phyloP scores from a whole-genome alignment of 1,140 invertebrate genomes.

The Zelostemma sp. region DNA sequence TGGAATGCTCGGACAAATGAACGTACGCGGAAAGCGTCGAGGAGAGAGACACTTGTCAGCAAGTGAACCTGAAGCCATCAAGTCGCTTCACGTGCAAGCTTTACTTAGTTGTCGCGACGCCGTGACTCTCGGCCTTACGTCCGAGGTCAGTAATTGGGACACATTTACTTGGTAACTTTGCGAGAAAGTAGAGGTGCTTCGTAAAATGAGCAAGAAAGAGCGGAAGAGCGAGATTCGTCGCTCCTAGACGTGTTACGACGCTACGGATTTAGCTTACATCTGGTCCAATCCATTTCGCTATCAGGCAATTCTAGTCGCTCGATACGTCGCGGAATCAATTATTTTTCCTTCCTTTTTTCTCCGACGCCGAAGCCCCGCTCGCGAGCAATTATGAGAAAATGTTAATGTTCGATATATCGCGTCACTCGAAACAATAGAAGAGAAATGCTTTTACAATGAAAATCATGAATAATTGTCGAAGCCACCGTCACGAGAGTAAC shows the following conservation, averaged over 20 bases:
- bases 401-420: too few relatives aligned
- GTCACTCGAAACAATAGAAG: too few relatives aligned
- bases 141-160: slow-evolving; percentile 41
- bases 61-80: too few relatives aligned
- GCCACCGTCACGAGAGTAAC: too few relatives aligned
- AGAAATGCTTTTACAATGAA: too few relatives aligned
- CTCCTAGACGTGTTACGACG: slow-evolving; percentile 27
- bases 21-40: background rate
- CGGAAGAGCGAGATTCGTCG: slow-evolving; percentile 27
- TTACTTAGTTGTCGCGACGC: slow-evolving; percentile 30
- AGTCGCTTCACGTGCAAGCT: too few relatives aligned
- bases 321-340: too few relatives aligned
- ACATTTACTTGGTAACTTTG: slow-evolving; percentile 19
- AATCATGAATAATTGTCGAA: too few relatives aligned
- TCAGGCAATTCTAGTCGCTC: slow-evolving; percentile 17
- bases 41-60: too few relatives aligned
- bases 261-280: slow-evolving; percentile 56
- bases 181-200: slow-evolving; percentile 39
- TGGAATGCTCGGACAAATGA: background rate
- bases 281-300: slow-evolving; percentile 44
- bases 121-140: slow-evolving; percentile 25
- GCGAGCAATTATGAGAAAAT: too few relatives aligned
- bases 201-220: slow-evolving; percentile 27
- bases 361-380: too few relatives aligned
- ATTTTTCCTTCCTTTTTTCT: too few relatives aligned